Evolutionary conservation across 2,888 invertebrate species (phyloP).

Genomic region (Drosophila fulvimacula): DNA sequence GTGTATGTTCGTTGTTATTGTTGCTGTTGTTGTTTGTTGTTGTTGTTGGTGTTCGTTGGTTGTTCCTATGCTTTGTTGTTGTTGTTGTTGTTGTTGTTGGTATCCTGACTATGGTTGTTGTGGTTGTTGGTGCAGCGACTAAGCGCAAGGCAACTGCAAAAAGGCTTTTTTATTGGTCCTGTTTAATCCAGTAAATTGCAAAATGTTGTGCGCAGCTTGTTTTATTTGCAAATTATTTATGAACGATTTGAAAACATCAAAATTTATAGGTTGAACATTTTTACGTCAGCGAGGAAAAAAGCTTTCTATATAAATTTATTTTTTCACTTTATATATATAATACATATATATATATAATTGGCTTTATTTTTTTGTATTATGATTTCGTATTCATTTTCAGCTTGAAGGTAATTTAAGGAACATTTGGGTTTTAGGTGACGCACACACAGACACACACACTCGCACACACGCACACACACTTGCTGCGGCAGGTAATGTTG

Average conservation of each 20-base stretch:
- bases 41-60: slow-evolving; percentile 23
- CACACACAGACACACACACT: slow-evolving; percentile 44
- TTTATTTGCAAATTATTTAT: slow-evolving; percentile 42
- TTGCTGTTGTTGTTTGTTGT: slow-evolving; percentile 26
- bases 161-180: slow-evolving; percentile 50
- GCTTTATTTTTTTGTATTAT: slow-evolving; percentile 32
- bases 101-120: slow-evolving; percentile 11
- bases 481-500: slow-evolving; percentile 56
- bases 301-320: slow-evolving; percentile 21
- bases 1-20: slow-evolving; percentile 57
- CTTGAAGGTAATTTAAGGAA: slow-evolving; percentile 77
- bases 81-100: neutral
- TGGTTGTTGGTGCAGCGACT: slow-evolving; percentile 21
- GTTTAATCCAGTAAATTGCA: slow-evolving; percentile 50
- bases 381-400: slow-evolving; percentile 45
- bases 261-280: slow-evolving; percentile 48
- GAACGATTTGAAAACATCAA: slow-evolving; percentile 43
- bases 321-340: slow-evolving; percentile 54
- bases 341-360: slow-evolving; percentile 35
- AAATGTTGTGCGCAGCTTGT: slow-evolving; percentile 22
- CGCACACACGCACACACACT: slow-evolving; percentile 33
- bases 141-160: slow-evolving; percentile 28
- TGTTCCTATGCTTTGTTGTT: slow-evolving; percentile 1
- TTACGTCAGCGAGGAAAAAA: slow-evolving; percentile 35
- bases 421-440: slow-evolving; percentile 70